Evolutionary conservation across 1,140 invertebrate species (phyloP), one percentile per base, ranked within the genome.

Genomic region (Dolichoris vasculosae): DNA sequence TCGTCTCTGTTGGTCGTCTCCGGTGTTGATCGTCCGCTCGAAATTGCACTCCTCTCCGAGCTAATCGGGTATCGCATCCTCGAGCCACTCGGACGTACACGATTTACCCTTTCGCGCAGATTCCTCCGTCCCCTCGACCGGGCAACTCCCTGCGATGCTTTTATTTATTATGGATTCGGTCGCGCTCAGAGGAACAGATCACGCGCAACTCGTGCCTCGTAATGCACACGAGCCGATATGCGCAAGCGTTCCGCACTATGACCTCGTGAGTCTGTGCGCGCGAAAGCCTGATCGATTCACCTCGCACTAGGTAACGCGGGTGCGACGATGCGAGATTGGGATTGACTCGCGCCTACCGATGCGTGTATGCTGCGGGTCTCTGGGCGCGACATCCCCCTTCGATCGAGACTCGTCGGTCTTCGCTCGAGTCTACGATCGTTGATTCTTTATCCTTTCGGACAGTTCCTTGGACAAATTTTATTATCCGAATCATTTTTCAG

Each of bases 371-470:
- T n/a, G n/a, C n/a, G n/a, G n/a, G n/a, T n/a, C n/a, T 15, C 4
- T 6, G 4, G 30, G 46, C 30, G 9, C 11, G 13, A 3, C 17
- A 23, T 23, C 6, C 23, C 38, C 38, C 40, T 73, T 73, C 20
- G 77, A 79, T 59, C 77, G 30, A 26, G 55, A 35, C 55, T 20
- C 77, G 63, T 79, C 77, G 63, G 63, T 79, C 77, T 79, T 79
- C 30, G 8, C 35, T 23, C 76, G 76, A 0, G 55, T 32, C 13
- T 0, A 2, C 48, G 9, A 35, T 77, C 32, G 9, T 43, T n/a
- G 46, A 51, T 32, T 77, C 32, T 17, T 55, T 77, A 1, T 35
- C 2, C 23, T 73, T 0, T 11, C 4, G 67, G 4, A 17, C 11
- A 6, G 67, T 11, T n/a, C 69, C 8, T n/a, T 0, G 23, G 69